Base-by-base conservation (phyloP, 1,140 invertebrate species). In the Ceratosolen fusciceps region DNA sequence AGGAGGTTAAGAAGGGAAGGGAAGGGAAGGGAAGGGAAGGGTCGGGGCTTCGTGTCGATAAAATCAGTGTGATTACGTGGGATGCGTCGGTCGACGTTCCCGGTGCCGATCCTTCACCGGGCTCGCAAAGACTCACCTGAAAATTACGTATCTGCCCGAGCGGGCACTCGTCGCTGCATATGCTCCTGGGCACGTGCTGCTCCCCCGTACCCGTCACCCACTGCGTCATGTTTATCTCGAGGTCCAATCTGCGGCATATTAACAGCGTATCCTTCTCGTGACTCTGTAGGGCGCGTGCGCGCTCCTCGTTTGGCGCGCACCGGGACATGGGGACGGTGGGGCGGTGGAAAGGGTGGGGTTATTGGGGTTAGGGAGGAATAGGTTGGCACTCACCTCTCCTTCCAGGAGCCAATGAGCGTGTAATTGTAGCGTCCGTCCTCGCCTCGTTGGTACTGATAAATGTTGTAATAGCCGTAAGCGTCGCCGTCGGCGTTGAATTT, bases 401-500 rank as follows among this genome's bases (percentile, higher is more conserved):
- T 92, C 93, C 93, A 94, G 10, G 90, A 88, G 34, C 93, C 93
- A 80, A 94, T 92, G 54, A 89, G 90, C 16, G 90, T 90, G 85
- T 94, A 94, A 86, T 93, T 93, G 81, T 91, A 93, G 83, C 90
- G 89, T 24, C 86, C 88, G 72, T 88, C 90, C 62, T 87, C 87
- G 60, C 89, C 90, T 34, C 82, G 85, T 82, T 93, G 93, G 86
- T 93, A 94, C 84, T 94, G 93, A 88, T 93, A 94, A 82, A 94
- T 94, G 83, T 93, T 93, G 85, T 94, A 94, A 82, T 91, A 93
- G 26, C 93, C 93, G 74, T 91, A 93, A 3, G 93, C 93, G 85
- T 94, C 93, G 0, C 93, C 93, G 80, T 93, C 91, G 21, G 88
- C 82, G 84, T 94, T 93, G 86, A 94, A 94, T 82, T 90, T 91